phyloP scores from a whole-genome alignment of 2,888 invertebrate species.

The Altica lythri region DNA sequence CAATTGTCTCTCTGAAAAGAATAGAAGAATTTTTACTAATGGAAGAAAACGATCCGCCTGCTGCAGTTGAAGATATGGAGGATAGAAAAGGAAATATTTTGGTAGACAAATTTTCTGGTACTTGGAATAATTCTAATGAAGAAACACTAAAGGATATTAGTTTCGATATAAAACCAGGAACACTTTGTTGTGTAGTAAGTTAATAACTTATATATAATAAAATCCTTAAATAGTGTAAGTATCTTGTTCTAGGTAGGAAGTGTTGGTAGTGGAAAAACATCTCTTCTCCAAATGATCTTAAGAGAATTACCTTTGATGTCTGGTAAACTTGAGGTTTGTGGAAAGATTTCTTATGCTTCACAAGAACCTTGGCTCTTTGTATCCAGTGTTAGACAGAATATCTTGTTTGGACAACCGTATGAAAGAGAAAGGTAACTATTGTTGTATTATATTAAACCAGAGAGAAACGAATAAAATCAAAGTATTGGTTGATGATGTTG shows the following conservation, averaged over 20 bases:
- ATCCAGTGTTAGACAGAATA: conserved; percentile 76
- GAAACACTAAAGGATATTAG: conserved; percentile 58
- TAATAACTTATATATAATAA: conserved; percentile 31
- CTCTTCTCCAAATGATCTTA: conserved; percentile 71
- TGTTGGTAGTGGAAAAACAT: conserved; percentile 75
- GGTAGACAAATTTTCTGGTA: conserved; percentile 40
- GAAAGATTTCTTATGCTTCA: conserved; percentile 72
- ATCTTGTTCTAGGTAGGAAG: conserved; percentile 57
- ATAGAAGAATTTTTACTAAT: conserved; percentile 46
- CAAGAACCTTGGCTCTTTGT: conserved; percentile 83
- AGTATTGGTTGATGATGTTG: too few species aligned
- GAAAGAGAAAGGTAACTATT: conserved; percentile 58
- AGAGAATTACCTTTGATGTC: conserved; percentile 69
- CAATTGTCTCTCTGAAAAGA: conserved; percentile 45
- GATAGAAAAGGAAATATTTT: conserved; percentile 45
- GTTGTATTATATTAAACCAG: background rate
- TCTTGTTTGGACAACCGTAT: conserved; percentile 74
- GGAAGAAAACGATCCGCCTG: conserved; percentile 36
- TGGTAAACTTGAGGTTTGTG: conserved; percentile 67
- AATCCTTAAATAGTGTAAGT: too few species aligned
- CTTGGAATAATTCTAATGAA: conserved; percentile 45
- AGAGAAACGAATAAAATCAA: too few species aligned
- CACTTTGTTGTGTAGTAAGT: conserved; percentile 58
- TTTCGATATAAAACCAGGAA: conserved; percentile 57
- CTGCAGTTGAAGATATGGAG: conserved; percentile 26